A percentile compares a stretch with the other conserved stretches of the same genome.
Evolutionary conservation across 2,113 vertebrate species (phyloP).

Genomic region (Tragelaphus scriptus): DNA sequence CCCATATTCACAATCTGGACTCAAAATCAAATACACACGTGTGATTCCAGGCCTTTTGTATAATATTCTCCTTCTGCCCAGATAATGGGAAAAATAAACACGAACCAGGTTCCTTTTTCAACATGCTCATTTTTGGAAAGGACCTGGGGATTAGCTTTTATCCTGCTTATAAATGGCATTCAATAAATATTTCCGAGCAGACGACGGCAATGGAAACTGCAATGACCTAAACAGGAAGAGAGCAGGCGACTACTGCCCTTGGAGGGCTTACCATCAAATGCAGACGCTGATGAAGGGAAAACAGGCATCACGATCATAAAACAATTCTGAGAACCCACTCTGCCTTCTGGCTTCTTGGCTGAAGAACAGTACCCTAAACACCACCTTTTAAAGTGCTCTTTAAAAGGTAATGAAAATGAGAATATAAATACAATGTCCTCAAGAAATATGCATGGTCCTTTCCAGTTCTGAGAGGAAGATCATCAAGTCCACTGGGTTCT

Average conservation of each 20-base stretch:
- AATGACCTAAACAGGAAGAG: not conserved
- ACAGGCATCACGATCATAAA: not conserved
- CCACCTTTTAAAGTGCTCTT: not conserved
- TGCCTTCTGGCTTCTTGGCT: not conserved
- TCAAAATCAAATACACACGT: not conserved
- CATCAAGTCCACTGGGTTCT: slow-evolving; percentile 61
- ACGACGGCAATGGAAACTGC: not conserved
- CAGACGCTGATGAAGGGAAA: not conserved
- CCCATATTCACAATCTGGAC: not conserved
- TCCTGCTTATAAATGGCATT: not conserved
- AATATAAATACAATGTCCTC: slow-evolving; percentile 55
- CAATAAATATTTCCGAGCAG: not conserved
- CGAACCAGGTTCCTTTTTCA: not conserved
- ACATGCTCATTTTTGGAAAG: not conserved
- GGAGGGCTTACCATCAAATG: not conserved
- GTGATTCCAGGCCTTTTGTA: not conserved
- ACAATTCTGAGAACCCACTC: not conserved
- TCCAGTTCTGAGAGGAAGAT: slow-evolving; percentile 52
- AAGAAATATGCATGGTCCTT: slow-evolving; percentile 25
- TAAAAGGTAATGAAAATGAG: slow-evolving; percentile 45
- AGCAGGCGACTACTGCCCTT: not conserved
- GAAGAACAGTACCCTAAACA: not conserved
- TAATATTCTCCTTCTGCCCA: not conserved
- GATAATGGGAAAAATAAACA: not conserved
- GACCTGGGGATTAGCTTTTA: not conserved